Percentiles rank a stretch among this genome's conserved stretches.
phyloP scores from a whole-genome alignment of 2,888 invertebrate genomes.

The Temnothorax ravouxi region DNA sequence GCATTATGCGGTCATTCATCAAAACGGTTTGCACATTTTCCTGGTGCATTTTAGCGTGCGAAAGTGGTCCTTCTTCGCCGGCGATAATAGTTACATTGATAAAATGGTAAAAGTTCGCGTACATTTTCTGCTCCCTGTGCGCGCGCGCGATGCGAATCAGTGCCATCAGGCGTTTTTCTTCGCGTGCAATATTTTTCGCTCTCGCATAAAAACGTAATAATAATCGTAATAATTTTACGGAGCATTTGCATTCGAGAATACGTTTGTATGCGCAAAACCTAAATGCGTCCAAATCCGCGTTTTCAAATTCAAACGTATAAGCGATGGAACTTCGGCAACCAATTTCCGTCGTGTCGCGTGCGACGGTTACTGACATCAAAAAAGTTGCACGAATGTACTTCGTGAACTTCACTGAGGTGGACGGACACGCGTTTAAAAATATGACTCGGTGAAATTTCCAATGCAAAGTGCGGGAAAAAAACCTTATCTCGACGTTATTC shows the following conservation, averaged over 20 bases:
- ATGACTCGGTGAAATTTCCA: conserved; percentile 42
- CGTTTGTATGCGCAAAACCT: not conserved
- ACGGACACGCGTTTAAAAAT: conserved; percentile 43
- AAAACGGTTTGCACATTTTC: conserved; percentile 55
- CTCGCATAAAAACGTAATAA: conserved; percentile 2
- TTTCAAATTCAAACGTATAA: conserved; percentile 50
- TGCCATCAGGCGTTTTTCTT: not conserved
- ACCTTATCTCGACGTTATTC: conserved; percentile 37
- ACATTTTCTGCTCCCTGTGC: not conserved
- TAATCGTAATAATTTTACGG: conserved; percentile 16
- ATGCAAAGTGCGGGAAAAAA: conserved; percentile 36
- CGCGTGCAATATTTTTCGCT: not conserved
- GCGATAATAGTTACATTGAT: conserved; percentile 52
- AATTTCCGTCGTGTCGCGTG: conserved; percentile 62
- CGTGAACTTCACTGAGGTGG: conserved; percentile 56
- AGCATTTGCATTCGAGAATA: conserved; percentile 8
- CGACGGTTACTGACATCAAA: conserved; percentile 57
- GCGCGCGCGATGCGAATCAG: not conserved
- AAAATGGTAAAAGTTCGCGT: conserved; percentile 46
- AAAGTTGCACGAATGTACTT: conserved; percentile 65
- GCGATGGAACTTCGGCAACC: conserved; percentile 56
- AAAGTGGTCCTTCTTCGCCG: conserved; percentile 47
- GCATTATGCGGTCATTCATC: conserved; percentile 52
- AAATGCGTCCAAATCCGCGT: conserved; percentile 43
- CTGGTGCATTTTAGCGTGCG: conserved; percentile 42